phyloP scores from a whole-genome alignment of 2,888 invertebrate species.

The Mythimna vitellina region DNA sequence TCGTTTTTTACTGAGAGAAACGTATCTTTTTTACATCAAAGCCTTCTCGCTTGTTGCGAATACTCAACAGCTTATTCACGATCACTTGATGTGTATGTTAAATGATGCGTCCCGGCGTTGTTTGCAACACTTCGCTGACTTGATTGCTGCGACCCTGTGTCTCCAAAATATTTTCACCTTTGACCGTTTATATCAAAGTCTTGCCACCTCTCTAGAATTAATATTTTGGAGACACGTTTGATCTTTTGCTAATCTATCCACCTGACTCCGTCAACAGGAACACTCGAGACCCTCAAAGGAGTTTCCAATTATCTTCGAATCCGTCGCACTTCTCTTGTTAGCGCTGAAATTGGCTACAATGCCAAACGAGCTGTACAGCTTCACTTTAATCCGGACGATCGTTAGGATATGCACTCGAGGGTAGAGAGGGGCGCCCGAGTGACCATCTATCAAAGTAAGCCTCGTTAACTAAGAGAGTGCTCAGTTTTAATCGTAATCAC shows the following conservation, averaged over 20 bases:
- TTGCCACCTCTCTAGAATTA: constrained; percentile 10
- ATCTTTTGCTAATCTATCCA: constrained; percentile 30
- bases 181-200: constrained; percentile 13
- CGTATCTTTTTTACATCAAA: constrained; percentile 68
- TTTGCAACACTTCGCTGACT: constrained; percentile 22
- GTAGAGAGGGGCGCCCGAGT: constrained; percentile 57
- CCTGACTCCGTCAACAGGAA: constrained; percentile 8
- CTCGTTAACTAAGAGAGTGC: constrained; percentile 76
- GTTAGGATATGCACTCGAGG: constrained; percentile 65
- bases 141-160: constrained; percentile 42
- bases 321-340: constrained; percentile 54
- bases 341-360: constrained; percentile 60
- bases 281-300: constrained; percentile 49
- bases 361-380: constrained; percentile 58
- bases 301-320: constrained; percentile 63
- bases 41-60: constrained; percentile 48
- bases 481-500: constrained; percentile 75
- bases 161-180: constrained; percentile 5
- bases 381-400: constrained; percentile 58
- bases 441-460: constrained; percentile 77
- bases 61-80: constrained; percentile 49
- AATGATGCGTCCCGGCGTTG: constrained; percentile 47
- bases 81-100: constrained; percentile 54
- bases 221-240: constrained; percentile 11
- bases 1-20: constrained; percentile 62